phyloP scores from a whole-genome alignment of 2,113 vertebrate species.

The Takifugu bimaculatus region DNA sequence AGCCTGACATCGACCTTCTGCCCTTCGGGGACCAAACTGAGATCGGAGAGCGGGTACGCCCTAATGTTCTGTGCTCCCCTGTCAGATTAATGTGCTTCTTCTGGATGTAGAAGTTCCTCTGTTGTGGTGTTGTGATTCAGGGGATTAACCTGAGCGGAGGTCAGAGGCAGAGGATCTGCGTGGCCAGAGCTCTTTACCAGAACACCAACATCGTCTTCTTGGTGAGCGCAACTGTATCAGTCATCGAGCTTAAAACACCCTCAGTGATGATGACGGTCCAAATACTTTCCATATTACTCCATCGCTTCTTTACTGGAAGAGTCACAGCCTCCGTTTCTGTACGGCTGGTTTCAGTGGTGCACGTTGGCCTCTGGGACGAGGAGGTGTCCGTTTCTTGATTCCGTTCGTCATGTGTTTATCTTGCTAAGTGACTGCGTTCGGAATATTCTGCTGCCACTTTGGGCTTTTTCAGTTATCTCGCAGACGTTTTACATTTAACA shows the following conservation, averaged over 20 bases:
- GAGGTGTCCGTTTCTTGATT: slow-evolving; percentile 18
- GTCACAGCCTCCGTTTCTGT: slow-evolving; percentile 1
- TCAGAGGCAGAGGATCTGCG: slow-evolving; percentile 95
- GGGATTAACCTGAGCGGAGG: slow-evolving; percentile 98
- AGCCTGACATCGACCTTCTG: slow-evolving; percentile 96
- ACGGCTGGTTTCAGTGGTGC: background rate
- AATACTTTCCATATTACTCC: background rate
- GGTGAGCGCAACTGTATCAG: slow-evolving; percentile 72
- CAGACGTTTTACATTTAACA: slow-evolving; percentile 13
- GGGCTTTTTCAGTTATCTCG: background rate
- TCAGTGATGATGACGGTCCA: background rate
- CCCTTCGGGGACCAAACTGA: slow-evolving; percentile 98
- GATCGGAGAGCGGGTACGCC: slow-evolving; percentile 91
- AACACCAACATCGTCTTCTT: slow-evolving; percentile 97
- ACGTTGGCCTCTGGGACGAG: slow-evolving; percentile 15
- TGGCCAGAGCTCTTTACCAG: slow-evolving; percentile 94
- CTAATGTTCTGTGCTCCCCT: background rate
- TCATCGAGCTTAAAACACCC: no score
- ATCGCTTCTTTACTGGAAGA: background rate
- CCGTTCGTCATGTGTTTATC: slow-evolving; percentile 41
- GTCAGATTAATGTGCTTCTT: background rate
- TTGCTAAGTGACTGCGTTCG: slow-evolving; percentile 11
- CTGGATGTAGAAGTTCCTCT: background rate
- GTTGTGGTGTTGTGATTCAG: slow-evolving; percentile 61
- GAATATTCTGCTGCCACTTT: slow-evolving; percentile 25